Evolutionary conservation across 2,888 invertebrate species (phyloP).

Genomic region (Cosmia trapezina): DNA sequence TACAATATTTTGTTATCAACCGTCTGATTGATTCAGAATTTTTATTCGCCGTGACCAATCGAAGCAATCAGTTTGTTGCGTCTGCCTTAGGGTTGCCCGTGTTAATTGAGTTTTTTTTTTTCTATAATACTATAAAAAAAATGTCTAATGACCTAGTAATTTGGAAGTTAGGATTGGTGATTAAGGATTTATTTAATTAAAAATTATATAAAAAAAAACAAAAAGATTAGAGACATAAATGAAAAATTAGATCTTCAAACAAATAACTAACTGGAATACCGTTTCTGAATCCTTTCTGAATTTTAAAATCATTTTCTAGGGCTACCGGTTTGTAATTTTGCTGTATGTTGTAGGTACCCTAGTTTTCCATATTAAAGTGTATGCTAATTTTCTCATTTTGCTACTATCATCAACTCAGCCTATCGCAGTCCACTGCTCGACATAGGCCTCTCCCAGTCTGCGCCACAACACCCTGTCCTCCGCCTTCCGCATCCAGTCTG

Average conservation of each 20-base stretch:
- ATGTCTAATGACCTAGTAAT: too few relatives aligned
- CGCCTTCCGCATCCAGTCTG: too few relatives aligned
- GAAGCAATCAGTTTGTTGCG: constrained; percentile 55
- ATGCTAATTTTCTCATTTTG: not conserved
- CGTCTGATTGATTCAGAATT: constrained; percentile 51
- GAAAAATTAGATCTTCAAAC: not conserved
- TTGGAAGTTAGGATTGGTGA: not conserved
- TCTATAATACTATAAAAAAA: not conserved
- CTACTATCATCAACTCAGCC: too few relatives aligned
- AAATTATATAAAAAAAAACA: not conserved
- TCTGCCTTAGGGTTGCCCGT: constrained; percentile 44
- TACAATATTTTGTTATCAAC: constrained; percentile 47
- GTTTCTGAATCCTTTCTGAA: not conserved
- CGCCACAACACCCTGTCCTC: too few relatives aligned
- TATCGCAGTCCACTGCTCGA: too few relatives aligned
- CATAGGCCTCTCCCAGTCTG: too few relatives aligned
- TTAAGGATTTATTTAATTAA: not conserved
- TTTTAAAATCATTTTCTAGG: not conserved
- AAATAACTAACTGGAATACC: not conserved
- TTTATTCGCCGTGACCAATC: constrained; percentile 62
- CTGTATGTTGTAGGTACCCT: too few relatives aligned
- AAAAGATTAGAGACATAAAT: not conserved
- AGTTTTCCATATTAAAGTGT: not conserved
- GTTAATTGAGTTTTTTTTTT: constrained; percentile 29
- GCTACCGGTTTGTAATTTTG: not conserved